Evolutionary conservation across 2,113 vertebrate species (phyloP).

Genomic region (Glaucomys volans): DNA sequence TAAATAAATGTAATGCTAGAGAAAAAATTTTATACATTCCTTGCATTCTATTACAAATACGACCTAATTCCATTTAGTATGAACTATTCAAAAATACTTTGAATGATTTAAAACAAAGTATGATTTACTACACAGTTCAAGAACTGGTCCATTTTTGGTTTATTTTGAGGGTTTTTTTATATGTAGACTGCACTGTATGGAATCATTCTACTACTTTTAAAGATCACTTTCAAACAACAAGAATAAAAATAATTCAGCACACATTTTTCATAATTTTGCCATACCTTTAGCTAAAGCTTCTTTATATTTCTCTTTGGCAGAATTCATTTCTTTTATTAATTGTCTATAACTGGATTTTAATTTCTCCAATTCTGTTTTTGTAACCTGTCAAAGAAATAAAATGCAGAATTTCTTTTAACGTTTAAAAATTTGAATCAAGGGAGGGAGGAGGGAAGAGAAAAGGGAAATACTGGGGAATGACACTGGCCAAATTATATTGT

Average conservation of each 20-base stretch:
- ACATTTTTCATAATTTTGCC: constrained; percentile 49
- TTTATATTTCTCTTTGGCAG: constrained; percentile 96
- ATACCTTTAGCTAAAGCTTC: constrained; percentile 97
- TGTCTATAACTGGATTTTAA: constrained; percentile 95
- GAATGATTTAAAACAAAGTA: background rate
- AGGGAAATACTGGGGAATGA: too few relatives aligned
- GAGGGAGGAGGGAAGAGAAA: too few relatives aligned
- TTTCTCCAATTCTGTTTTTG: constrained; percentile 96
- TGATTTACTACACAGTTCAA: background rate
- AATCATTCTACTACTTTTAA: background rate
- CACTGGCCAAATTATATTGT: too few relatives aligned
- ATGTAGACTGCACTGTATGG: background rate
- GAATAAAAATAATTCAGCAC: constrained; percentile 45
- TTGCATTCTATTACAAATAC: background rate
- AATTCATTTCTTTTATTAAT: constrained; percentile 95
- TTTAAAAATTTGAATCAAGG: constrained; percentile 41
- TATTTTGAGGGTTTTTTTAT: background rate
- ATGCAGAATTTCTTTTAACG: constrained; percentile 8
- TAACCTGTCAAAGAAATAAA: constrained; percentile 90
- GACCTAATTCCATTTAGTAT: background rate
- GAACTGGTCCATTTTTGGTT: background rate
- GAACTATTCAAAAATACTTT: background rate
- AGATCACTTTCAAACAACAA: background rate
- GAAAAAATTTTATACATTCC: background rate
- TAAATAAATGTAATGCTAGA: background rate